A percentile compares a stretch with the other conserved stretches of the same genome.
Evolutionary conservation across 2,888 invertebrate genomes (phyloP).

Genomic region (Heteromyza rotundicornis): DNA sequence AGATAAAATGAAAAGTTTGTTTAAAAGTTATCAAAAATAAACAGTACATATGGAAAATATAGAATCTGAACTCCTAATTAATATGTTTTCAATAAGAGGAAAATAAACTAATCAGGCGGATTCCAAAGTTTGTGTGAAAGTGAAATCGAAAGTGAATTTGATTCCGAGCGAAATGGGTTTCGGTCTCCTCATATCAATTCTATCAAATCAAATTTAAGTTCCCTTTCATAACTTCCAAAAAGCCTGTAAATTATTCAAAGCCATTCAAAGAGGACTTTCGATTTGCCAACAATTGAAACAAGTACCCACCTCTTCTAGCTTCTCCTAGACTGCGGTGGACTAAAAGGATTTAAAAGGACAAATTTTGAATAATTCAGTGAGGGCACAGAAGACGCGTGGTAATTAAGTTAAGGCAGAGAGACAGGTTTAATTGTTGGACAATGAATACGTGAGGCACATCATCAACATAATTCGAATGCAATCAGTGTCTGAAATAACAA

Average conservation of each 20-base stretch:
- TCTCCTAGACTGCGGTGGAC: too few relatives aligned
- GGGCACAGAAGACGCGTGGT: background rate
- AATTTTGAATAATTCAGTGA: background rate
- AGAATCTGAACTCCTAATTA: too few relatives aligned
- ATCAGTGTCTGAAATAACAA: constrained; percentile 24
- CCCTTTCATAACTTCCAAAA: background rate
- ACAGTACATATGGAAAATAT: too few relatives aligned
- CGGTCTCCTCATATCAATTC: too few relatives aligned
- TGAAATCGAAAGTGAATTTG: background rate
- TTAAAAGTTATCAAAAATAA: too few relatives aligned
- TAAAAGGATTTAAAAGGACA: background rate
- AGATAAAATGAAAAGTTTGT: too few relatives aligned
- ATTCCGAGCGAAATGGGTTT: background rate
- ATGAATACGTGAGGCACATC: background rate
- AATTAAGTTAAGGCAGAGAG: background rate
- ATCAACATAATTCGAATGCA: constrained; percentile 17
- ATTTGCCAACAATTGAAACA: background rate
- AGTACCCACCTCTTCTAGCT: too few relatives aligned
- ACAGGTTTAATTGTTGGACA: background rate
- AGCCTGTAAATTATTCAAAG: background rate
- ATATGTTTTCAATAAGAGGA: too few relatives aligned
- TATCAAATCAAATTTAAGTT: background rate
- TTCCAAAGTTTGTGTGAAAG: background rate
- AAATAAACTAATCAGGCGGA: too few relatives aligned
- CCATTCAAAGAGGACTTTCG: background rate